Evolutionary conservation across 92 coral and sea anemone species (phyloP).

Genomic region (Actinostola sp.): DNA sequence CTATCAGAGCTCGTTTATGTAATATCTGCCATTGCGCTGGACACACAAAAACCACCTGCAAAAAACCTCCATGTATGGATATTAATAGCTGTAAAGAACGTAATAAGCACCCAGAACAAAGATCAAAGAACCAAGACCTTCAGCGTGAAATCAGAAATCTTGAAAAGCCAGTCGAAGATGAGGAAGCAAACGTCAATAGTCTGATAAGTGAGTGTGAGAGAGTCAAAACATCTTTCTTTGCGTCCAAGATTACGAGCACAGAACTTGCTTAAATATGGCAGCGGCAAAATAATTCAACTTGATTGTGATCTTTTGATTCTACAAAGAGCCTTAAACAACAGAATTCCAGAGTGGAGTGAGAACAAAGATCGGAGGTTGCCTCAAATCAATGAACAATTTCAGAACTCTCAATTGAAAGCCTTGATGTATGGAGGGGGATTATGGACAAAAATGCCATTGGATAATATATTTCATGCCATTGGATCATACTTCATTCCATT

Average conservation of each 20-base stretch:
- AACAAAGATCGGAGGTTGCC: slow-evolving; percentile 35
- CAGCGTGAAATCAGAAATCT: slow-evolving; percentile 31
- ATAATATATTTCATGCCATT: too few relatives aligned
- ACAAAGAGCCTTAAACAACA: slow-evolving; percentile 34
- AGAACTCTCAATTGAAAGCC: slow-evolving; percentile 35
- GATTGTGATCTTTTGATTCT: slow-evolving; percentile 23
- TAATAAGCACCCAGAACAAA: slow-evolving; percentile 40
- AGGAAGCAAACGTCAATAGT: slow-evolving; percentile 22
- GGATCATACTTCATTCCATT: too few relatives aligned
- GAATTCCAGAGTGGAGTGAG: slow-evolving; percentile 39
- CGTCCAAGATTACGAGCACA: slow-evolving; percentile 37
- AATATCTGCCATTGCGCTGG: slow-evolving; percentile 26
- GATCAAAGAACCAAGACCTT: background rate
- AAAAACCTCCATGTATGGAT: slow-evolving; percentile 20
- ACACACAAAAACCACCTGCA: slow-evolving; percentile 38
- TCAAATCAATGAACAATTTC: slow-evolving; percentile 20
- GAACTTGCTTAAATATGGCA: slow-evolving; percentile 35
- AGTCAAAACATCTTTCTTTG: slow-evolving; percentile 32
- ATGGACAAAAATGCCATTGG: too few relatives aligned
- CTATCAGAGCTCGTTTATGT: slow-evolving; percentile 27
- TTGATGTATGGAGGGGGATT: too few relatives aligned
- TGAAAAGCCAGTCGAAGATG: slow-evolving; percentile 11
- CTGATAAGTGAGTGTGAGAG: slow-evolving; percentile 31
- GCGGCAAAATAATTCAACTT: slow-evolving; percentile 23
- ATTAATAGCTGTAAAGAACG: slow-evolving; percentile 19